Conservation (phyloP, 2,797 vertebrate species). For the Syngnathus acus region DNA sequence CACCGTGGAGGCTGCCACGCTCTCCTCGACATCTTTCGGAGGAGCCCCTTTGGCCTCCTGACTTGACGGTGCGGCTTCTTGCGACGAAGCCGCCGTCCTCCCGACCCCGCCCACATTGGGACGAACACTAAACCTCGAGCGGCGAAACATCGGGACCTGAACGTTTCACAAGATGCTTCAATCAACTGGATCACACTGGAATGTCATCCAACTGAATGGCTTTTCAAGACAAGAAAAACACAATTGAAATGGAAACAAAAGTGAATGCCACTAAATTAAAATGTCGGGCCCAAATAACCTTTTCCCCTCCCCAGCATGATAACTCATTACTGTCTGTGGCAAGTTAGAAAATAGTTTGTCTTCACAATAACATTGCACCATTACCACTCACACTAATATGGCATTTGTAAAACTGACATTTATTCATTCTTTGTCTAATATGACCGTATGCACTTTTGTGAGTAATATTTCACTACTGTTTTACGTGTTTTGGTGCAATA, state of each 20-base stretch:
- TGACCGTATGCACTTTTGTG: too few relatives aligned
- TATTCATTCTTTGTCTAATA: too few relatives aligned
- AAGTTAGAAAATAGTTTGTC: too few relatives aligned
- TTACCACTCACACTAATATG: too few relatives aligned
- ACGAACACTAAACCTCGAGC: slow-evolving; percentile 80
- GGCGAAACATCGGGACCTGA: slow-evolving; percentile 77
- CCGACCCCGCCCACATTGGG: slow-evolving; percentile 73
- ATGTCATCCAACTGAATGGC: too few relatives aligned
- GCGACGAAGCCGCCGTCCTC: slow-evolving; percentile 40
- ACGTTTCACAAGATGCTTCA: not conserved
- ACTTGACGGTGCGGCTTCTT: slow-evolving; percentile 35
- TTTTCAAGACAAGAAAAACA: not conserved
- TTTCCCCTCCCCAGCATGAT: too few relatives aligned
- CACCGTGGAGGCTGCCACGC: slow-evolving; percentile 10
- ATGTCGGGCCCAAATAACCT: too few relatives aligned
- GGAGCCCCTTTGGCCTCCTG: slow-evolving; percentile 28
- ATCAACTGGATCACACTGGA: not conserved
- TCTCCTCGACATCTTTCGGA: slow-evolving; percentile 15
- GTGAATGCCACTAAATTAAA: too few relatives aligned
- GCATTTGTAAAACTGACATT: too few relatives aligned
- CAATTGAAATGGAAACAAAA: too few relatives aligned
- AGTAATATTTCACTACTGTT: not conserved
- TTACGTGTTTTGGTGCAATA: not conserved
- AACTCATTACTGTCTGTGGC: too few relatives aligned
- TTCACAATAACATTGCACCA: too few relatives aligned